Percentiles rank a stretch among this genome's conserved stretches.
Evolutionary conservation across 1,140 invertebrate genomes (phyloP).

Genomic region (Dolichoris vasculosae): DNA sequence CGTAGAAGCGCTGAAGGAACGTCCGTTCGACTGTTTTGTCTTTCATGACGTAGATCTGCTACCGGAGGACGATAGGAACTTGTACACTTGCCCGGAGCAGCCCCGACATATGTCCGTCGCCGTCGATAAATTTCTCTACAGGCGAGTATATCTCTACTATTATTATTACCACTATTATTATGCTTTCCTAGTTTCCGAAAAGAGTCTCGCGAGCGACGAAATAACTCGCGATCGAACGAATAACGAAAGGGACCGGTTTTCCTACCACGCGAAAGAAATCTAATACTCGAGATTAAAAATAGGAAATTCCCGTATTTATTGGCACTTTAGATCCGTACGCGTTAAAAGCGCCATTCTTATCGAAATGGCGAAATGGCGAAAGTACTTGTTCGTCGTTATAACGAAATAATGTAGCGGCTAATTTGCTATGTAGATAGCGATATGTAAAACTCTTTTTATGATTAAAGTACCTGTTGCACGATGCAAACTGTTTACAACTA

Average conservation of each 20-base stretch:
- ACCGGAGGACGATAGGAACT: conserved; percentile 92
- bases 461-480: not conserved
- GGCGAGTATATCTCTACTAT: conserved; percentile 78
- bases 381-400: not conserved
- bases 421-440: too few species aligned
- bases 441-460: too few species aligned
- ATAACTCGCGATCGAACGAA: not conserved
- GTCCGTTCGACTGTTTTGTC: conserved; percentile 91
- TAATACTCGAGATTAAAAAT: not conserved
- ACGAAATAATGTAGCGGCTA: not conserved
- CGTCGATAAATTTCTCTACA: conserved; percentile 91
- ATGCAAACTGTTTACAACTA: not conserved
- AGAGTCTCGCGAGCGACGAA: too few species aligned
- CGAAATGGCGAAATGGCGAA: too few species aligned
- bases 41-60: conserved; percentile 97
- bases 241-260: too few species aligned
- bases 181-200: not conserved
- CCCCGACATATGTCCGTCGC: conserved; percentile 97
- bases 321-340: not conserved
- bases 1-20: conserved; percentile 86
- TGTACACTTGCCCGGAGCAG: conserved; percentile 92
- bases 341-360: not conserved
- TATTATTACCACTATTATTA: not conserved
- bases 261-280: not conserved
- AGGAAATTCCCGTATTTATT: not conserved